phyloP scores from a whole-genome alignment of 2,888 invertebrate genomes.

The Agonopterix subpropinquella region DNA sequence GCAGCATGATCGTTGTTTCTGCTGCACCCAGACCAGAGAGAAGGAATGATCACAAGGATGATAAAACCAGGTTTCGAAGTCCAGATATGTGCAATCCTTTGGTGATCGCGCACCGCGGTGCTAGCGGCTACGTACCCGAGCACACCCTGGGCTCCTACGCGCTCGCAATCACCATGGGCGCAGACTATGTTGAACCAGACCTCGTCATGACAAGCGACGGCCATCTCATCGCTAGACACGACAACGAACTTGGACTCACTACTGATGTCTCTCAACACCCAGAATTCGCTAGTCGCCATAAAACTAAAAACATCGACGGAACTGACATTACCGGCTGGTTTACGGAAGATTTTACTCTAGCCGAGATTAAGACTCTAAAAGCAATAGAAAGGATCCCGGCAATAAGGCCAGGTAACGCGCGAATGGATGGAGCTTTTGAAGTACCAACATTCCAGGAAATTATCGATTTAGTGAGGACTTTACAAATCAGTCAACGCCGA shows the following conservation, averaged over 20 bases:
- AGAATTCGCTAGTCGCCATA: slow-evolving; percentile 49
- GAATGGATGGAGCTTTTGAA: slow-evolving; percentile 47
- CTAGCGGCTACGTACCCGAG: slow-evolving; percentile 63
- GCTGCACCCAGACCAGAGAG: too few species aligned
- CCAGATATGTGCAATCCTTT: slow-evolving; percentile 47
- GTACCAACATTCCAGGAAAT: slow-evolving; percentile 63
- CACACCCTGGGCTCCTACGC: slow-evolving; percentile 64
- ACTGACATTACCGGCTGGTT: slow-evolving; percentile 50
- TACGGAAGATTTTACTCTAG: slow-evolving; percentile 62
- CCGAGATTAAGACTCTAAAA: slow-evolving; percentile 54
- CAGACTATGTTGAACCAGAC: slow-evolving; percentile 64
- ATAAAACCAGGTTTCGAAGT: not conserved
- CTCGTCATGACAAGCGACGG: slow-evolving; percentile 61
- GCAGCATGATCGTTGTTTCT: too few species aligned
- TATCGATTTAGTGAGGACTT: slow-evolving; percentile 52
- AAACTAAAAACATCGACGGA: slow-evolving; percentile 51
- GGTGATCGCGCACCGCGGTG: slow-evolving; percentile 59
- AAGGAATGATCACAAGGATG: too few species aligned
- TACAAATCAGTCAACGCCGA: slow-evolving; percentile 44
- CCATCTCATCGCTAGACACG: slow-evolving; percentile 56
- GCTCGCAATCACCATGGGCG: slow-evolving; percentile 58
- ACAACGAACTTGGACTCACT: slow-evolving; percentile 53
- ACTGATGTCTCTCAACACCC: slow-evolving; percentile 48
- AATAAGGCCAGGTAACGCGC: slow-evolving; percentile 52
- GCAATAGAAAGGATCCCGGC: slow-evolving; percentile 55